Conservation (phyloP, 2,113 vertebrate species). For the Tapirus terrestris region DNA sequence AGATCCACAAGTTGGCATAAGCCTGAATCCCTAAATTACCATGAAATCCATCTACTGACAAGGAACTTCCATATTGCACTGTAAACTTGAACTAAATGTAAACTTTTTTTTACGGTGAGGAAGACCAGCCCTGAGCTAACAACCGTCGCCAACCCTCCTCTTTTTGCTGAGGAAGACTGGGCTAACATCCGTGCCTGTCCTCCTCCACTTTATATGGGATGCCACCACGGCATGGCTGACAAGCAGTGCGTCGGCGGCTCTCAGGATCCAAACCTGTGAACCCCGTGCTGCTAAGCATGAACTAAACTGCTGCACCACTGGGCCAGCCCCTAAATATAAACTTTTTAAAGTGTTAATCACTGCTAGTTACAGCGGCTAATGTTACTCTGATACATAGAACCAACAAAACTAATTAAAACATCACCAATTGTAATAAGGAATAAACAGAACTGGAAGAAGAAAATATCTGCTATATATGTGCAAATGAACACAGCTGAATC, state of each 20-base stretch:
- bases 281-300: no score
- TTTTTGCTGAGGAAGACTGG: no score
- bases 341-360: background rate
- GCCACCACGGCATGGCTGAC: no score
- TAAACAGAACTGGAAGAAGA: conserved; percentile 7
- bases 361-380: background rate
- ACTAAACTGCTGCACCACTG: no score
- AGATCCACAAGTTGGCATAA: background rate
- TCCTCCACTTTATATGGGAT: no score
- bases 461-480: background rate
- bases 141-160: no score
- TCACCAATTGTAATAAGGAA: background rate
- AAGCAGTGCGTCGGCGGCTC: no score
- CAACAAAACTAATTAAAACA: background rate
- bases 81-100: background rate
- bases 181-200: no score
- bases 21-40: background rate
- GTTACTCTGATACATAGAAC: background rate
- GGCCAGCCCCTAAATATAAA: background rate
- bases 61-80: background rate
- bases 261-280: no score
- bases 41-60: background rate
- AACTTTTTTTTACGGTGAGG: background rate
- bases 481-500: background rate
- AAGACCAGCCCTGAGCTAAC: no score